Evolutionary conservation across 2,113 vertebrate species (phyloP).

Genomic region (Lophotis ruficrista): DNA sequence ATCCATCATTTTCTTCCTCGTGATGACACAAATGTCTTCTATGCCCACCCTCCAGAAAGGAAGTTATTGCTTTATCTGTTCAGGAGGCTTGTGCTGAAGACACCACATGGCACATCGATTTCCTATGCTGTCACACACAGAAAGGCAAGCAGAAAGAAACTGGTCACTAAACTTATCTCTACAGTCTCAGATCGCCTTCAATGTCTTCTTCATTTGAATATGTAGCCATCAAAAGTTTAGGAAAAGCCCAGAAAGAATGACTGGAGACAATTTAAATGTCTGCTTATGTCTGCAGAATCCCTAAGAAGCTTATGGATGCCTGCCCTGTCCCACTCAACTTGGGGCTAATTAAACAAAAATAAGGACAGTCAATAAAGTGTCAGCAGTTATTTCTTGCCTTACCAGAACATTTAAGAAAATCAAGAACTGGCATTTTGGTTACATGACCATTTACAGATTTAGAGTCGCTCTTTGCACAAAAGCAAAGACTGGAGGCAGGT

Average conservation of each 20-base stretch:
- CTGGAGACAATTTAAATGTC: neutral
- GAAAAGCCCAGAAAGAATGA: neutral
- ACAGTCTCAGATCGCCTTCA: neutral
- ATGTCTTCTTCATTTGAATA: neutral
- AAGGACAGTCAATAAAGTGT: neutral
- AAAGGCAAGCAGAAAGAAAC: neutral
- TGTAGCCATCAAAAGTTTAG: neutral
- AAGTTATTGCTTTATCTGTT: neutral
- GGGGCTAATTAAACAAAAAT: neutral
- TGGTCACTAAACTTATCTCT: neutral
- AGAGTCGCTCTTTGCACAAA: neutral
- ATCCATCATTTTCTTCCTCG: fast-evolving
- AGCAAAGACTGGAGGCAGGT: neutral
- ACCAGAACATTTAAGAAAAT: neutral
- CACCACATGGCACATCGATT: fast-evolving
- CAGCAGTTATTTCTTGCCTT: neutral
- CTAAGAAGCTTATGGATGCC: neutral
- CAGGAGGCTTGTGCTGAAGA: neutral
- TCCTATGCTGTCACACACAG: neutral
- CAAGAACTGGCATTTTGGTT: neutral
- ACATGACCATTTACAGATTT: neutral
- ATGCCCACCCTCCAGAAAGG: neutral
- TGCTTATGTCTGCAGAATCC: neutral
- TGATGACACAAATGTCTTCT: neutral
- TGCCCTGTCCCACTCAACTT: neutral